Evolutionary conservation across 2,888 invertebrate genomes (phyloP).

Genomic region (Spilarctia lutea): DNA sequence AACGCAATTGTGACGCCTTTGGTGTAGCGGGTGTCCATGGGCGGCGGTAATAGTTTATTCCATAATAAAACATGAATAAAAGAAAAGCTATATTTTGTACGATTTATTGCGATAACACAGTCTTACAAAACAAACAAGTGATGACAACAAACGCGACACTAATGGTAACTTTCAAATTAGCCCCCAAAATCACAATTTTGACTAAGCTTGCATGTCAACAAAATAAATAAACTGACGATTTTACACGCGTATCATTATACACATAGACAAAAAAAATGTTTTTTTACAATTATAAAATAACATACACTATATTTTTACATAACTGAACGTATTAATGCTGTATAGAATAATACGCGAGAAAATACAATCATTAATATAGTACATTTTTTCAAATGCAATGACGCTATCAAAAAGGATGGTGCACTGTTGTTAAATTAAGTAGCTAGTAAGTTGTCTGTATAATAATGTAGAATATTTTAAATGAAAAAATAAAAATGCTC

Average conservation of each 20-base stretch:
- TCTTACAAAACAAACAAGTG: slow-evolving; percentile 81
- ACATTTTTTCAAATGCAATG: slow-evolving; percentile 35
- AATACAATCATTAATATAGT: slow-evolving; percentile 33
- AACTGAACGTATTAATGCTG: slow-evolving; percentile 9
- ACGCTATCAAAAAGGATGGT: slow-evolving; percentile 25
- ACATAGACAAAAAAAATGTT: slow-evolving; percentile 15
- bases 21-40: too few relatives aligned
- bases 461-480: slow-evolving; percentile 27
- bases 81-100: slow-evolving; percentile 69
- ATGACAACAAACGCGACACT: slow-evolving; percentile 76
- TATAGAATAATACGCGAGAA: slow-evolving; percentile 36
- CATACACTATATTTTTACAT: slow-evolving; percentile 8
- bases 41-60: too few relatives aligned
- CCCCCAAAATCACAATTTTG: slow-evolving; percentile 77
- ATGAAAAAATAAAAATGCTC: slow-evolving; percentile 68
- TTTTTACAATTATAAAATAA: slow-evolving; percentile 14
- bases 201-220: slow-evolving; percentile 64
- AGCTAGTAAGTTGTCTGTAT: slow-evolving; percentile 29
- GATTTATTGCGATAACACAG: slow-evolving; percentile 84
- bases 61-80: slow-evolving; percentile 15
- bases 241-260: slow-evolving; percentile 40
- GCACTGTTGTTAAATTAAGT: slow-evolving; percentile 21
- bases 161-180: slow-evolving; percentile 82
- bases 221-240: slow-evolving; percentile 46
- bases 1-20: too few relatives aligned